Percentiles rank a stretch among this genome's conserved stretches.
Evolutionary conservation across 2,113 vertebrate species (phyloP).

Genomic region (Camelus dromedarius): DNA sequence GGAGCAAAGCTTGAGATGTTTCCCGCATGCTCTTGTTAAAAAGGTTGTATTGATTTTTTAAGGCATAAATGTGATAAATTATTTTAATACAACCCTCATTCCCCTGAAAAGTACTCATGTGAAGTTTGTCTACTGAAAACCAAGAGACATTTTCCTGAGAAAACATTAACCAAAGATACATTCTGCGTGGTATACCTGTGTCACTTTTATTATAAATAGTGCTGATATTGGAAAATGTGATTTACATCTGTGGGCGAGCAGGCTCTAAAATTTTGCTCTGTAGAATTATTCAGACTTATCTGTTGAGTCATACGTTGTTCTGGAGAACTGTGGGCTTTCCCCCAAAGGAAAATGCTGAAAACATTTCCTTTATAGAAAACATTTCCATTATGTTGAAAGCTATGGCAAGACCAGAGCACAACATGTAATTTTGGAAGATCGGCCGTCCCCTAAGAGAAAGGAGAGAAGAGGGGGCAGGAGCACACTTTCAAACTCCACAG

Average conservation of each 20-base stretch:
- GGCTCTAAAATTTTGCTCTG: constrained; percentile 8
- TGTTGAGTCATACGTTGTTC: constrained; percentile 50
- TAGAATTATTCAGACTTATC: constrained; percentile 31
- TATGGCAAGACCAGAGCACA: background rate
- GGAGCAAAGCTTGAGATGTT: constrained; percentile 42
- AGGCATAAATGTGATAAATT: constrained; percentile 36
- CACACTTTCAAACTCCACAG: background rate
- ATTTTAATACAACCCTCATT: constrained; percentile 34
- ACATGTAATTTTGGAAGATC: background rate
- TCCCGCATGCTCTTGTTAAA: background rate
- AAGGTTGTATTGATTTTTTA: constrained; percentile 50
- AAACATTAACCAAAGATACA: constrained; percentile 25
- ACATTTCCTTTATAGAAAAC: background rate
- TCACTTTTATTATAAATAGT: constrained; percentile 33
- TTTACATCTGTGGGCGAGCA: background rate
- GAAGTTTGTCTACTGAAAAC: constrained; percentile 43
- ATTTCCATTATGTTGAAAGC: constrained; percentile 46
- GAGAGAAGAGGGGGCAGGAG: background rate
- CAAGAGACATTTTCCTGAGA: constrained; percentile 17
- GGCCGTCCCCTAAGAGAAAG: background rate
- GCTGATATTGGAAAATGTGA: constrained; percentile 11
- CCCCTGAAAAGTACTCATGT: constrained; percentile 34
- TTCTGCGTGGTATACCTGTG: background rate
- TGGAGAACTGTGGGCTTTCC: constrained; percentile 15
- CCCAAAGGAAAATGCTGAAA: constrained; percentile 46